Conservation (phyloP, 2,113 vertebrate genomes). For the Nothoprocta pentlandii region DNA sequence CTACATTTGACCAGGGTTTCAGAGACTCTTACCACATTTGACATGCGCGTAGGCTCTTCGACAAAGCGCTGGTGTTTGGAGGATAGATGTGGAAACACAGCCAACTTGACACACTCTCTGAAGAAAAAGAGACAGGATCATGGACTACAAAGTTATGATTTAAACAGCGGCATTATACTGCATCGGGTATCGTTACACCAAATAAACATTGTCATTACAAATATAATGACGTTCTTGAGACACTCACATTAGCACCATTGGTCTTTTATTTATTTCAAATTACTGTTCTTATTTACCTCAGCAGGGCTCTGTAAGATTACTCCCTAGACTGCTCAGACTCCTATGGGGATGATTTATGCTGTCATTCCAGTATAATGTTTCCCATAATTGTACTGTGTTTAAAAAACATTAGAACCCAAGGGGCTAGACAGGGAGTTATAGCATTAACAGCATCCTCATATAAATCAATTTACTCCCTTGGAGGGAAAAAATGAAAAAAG, state of each 20-base stretch:
- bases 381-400: slow-evolving; percentile 72
- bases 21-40: slow-evolving; percentile 28
- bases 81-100: slow-evolving; percentile 18
- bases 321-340: slow-evolving; percentile 54
- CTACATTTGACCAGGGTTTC: neutral
- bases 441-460: slow-evolving; percentile 71
- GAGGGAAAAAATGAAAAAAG: slow-evolving; percentile 15
- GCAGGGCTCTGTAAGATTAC: slow-evolving; percentile 56
- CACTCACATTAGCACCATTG: slow-evolving; percentile 74
- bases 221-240: slow-evolving; percentile 77
- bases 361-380: slow-evolving; percentile 67
- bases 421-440: slow-evolving; percentile 72
- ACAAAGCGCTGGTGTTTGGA: slow-evolving; percentile 17
- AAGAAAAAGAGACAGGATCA: neutral
- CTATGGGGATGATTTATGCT: slow-evolving; percentile 68
- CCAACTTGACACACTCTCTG: slow-evolving; percentile 30
- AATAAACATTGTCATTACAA: slow-evolving; percentile 59
- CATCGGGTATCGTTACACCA: slow-evolving; percentile 26
- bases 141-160: slow-evolving; percentile 34
- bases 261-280: slow-evolving; percentile 82
- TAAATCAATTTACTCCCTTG: slow-evolving; percentile 80
- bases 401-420: slow-evolving; percentile 74
- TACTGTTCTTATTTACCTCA: slow-evolving; percentile 79
- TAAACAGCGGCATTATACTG: slow-evolving; percentile 25
- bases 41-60: neutral